Conservation (phyloP, 2,113 vertebrate species). For the Podarcis muralis region DNA sequence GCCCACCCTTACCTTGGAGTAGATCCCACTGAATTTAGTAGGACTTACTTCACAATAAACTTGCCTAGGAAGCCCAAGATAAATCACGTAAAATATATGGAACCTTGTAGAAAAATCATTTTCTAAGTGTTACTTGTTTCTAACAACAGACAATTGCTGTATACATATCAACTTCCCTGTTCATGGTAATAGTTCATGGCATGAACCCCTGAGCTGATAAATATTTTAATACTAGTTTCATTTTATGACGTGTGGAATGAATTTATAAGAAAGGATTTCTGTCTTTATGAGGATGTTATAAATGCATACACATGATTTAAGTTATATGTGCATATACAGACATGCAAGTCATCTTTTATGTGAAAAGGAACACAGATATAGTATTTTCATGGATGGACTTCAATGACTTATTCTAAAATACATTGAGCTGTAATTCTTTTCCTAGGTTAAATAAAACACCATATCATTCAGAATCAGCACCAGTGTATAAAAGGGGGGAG, state of each 20-base stretch:
- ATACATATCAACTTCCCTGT: conserved; percentile 20
- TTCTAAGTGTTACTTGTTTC: conserved; percentile 32
- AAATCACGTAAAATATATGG: conserved; percentile 23
- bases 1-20: not conserved
- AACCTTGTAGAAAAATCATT: conserved; percentile 37
- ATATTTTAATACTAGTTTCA: conserved; percentile 41
- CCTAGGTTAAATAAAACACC: not conserved
- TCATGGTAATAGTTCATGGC: conserved; percentile 23
- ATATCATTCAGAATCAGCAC: not conserved
- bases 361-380: not conserved
- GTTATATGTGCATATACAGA: conserved; percentile 19
- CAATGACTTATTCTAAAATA: not conserved
- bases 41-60: not conserved
- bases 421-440: not conserved
- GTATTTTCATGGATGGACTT: not conserved
- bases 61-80: not conserved
- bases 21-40: not conserved
- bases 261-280: conserved; percentile 22
- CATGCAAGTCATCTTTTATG: conserved; percentile 1
- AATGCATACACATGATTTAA: not conserved
- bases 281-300: conserved; percentile 38
- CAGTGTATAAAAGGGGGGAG: not conserved
- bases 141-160: conserved; percentile 21
- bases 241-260: conserved; percentile 46
- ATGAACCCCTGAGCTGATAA: conserved; percentile 42